Base-by-base conservation (phyloP, 2,888 invertebrate species). In the Stenodera caucasica region DNA sequence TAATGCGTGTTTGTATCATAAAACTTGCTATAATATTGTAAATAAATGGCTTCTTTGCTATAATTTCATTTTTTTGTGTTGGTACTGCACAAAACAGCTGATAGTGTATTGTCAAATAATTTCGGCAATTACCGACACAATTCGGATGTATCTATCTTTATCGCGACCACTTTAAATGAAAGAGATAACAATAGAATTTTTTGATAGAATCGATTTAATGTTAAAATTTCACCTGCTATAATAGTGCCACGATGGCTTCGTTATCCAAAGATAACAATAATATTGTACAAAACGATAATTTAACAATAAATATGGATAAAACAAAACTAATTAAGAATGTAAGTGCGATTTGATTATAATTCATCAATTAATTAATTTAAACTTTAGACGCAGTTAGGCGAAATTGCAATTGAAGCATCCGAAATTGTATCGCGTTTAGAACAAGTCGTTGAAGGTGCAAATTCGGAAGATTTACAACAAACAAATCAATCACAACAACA, bases 371-470 rank as follows among this genome's bases (percentile, higher is more conserved):
- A 57, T 51, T 45, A 49, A 55, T 57, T 73, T 71, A 52, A n/a
- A n/a, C n/a, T n/a, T n/a, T 61, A 78, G 77, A 68, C 75, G 64
- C 75, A 78, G 57, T 69, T 80, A 57, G 81, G 79, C 18, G 81
- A 81, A 72, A 77, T 81, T 57, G 81, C 81, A 14, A 81, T 81
- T 49, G 81, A 81, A 70, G 81, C 81, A 14, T 78, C 80, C 7
- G 78, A 80, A 67, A 81, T 81, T 63, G 79, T 81, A n/a, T 80
- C 79, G 63, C 72, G 81, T 52, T 70, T 81, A 61, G 81, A 81
- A 65, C 80, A 81, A 69, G 77, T 78, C 12, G 79, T 78, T 8
- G 81, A 79, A 67, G 78, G 77, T 40, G 67, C 70, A 21, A 73
- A 73, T 51, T 40, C 71, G 35, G 77, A 77, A 60, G 66, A 70